A percentile compares a stretch with the other conserved stretches of the same genome.
phyloP scores from a whole-genome alignment of 2,888 invertebrate genomes.

The Conomelus anceps region DNA sequence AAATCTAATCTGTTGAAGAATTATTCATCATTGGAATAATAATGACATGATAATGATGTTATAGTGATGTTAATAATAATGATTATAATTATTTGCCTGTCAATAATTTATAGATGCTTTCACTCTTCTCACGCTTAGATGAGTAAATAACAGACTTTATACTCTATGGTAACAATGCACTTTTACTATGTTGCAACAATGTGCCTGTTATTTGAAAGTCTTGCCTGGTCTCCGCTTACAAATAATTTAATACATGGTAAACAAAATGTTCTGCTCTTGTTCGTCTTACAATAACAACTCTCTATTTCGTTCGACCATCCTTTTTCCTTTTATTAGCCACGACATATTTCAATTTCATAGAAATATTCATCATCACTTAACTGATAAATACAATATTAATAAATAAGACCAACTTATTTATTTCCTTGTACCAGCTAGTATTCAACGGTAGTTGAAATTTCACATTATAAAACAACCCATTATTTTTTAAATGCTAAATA shows the following conservation, averaged over 20 bases:
- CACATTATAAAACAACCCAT: no score
- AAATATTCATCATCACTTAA: background rate
- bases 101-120: background rate
- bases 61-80: background rate
- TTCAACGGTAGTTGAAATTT: no score
- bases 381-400: background rate
- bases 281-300: background rate
- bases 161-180: background rate
- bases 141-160: background rate
- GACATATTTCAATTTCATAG: background rate
- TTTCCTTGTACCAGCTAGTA: background rate
- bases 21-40: no score
- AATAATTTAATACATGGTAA: background rate
- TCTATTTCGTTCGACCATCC: background rate
- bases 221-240: background rate
- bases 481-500: no score
- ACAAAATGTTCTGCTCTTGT: background rate
- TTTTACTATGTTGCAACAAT: background rate
- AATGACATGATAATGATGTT: background rate
- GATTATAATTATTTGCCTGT: background rate
- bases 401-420: background rate
- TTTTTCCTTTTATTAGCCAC: background rate
- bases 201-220: background rate
- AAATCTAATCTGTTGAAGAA: no score
- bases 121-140: background rate